These are phyloP conservation scores for Colius striatus DNA, from an alignment of 2,113 vertebrate species.

Conservation along the genomic window DNA sequence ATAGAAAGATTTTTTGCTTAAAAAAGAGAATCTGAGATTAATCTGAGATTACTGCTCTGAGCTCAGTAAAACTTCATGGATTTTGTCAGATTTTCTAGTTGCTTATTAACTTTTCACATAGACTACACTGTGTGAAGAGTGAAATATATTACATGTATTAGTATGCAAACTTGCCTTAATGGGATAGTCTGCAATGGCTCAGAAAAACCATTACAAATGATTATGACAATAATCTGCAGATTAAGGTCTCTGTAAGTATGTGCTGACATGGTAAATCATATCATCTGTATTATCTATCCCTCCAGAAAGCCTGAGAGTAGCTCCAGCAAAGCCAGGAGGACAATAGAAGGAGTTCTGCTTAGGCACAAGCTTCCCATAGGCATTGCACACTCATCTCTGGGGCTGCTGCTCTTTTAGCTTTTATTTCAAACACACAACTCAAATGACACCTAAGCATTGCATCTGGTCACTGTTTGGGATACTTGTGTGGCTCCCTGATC, in stretches of 20 bases:
- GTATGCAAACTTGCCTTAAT: slow-evolving; percentile 9
- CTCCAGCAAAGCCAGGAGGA: slow-evolving; percentile 5
- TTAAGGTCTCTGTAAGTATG: slow-evolving; percentile 55
- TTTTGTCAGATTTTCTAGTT: background rate
- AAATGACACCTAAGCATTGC: background rate
- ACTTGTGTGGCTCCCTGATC: background rate
- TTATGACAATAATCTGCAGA: slow-evolving; percentile 65
- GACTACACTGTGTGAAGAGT: background rate
- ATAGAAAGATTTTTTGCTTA: background rate
- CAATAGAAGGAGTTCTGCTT: background rate
- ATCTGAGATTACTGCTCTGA: background rate
- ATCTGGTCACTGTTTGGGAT: background rate
- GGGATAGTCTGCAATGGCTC: slow-evolving; percentile 8
- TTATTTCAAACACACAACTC: background rate
- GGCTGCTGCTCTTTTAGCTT: background rate
- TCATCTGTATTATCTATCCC: slow-evolving; percentile 38
- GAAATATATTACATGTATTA: background rate
- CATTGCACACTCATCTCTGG: background rate
- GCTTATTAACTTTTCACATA: slow-evolving; percentile 10
- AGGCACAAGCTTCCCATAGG: background rate
- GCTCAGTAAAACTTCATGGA: background rate
- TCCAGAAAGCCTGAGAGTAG: slow-evolving; percentile 10
- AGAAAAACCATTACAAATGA: slow-evolving; percentile 48
- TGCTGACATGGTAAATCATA: slow-evolving; percentile 42
- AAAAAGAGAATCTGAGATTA: background rate